Base-by-base conservation (phyloP, 2,797 vertebrate species). In the Prionace glauca region DNA sequence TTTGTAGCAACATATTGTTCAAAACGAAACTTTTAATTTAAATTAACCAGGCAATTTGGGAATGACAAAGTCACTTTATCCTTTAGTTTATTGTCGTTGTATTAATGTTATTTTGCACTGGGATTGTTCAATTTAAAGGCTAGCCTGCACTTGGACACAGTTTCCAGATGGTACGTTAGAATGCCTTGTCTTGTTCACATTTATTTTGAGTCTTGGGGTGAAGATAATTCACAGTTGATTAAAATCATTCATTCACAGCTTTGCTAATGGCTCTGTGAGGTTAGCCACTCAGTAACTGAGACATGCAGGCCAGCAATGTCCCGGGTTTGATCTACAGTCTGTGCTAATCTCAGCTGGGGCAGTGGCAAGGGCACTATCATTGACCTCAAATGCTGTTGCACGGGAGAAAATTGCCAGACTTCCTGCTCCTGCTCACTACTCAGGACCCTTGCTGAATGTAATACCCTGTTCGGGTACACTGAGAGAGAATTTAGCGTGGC, bases 281-380 rank as follows among this genome's bases (percentile, higher is more conserved):
- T 69, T 92, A 24, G 22, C n/a, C 62, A 92, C n/a, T 92, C 20
- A 92, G 62, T 24, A 41, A n/a, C 62, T n/a, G 26, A 67, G 65
- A 36, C 65, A 67, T 41, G 18, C 8, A 36, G n/a, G 62, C 90
- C 60, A 12, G 60, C 56, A 90, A 62, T n/a, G 87, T n/a, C 90
- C 90, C 2, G 41, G 90, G 90, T 67, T 69, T 92, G 90, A 92
- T 92, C 62, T 69, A 92, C 65, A 41, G 90, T 69, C 65, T 41
- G 90, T 69, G n/a, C n/a, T 69, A 36, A 3, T 69, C 90, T 92
- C 90, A 92, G 90, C 90, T 92, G 90, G 90, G 90, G 90, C 90
- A 92, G 87, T 92, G 62, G 90, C 90, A 67, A 20, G 90, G n/a
- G 62, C 90, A 92, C 20, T 22, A 67, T 69, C 90, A 24, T 69